phyloP scores from a whole-genome alignment of 2,797 vertebrate genomes.

The Parauchenoglanis ngamensis region DNA sequence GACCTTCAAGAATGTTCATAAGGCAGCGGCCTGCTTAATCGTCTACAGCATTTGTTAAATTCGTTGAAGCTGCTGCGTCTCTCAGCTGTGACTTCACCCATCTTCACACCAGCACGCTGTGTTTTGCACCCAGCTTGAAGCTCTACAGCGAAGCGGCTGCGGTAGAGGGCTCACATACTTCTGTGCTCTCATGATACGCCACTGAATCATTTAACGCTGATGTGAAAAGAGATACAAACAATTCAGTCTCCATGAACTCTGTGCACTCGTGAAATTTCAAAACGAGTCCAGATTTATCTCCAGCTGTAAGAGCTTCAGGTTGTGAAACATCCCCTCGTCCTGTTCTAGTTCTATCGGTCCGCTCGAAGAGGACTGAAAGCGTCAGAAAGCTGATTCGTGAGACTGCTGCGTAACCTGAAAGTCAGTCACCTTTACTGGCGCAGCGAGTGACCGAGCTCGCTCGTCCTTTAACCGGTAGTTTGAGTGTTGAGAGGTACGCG shows the following conservation, averaged over 20 bases:
- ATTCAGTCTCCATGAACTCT: background rate
- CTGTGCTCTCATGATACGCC: background rate
- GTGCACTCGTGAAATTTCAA: background rate
- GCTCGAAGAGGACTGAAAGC: background rate
- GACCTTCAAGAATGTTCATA: background rate
- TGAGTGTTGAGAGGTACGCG: background rate
- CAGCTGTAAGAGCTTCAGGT: background rate
- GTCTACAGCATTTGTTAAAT: background rate
- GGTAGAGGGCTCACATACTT: background rate
- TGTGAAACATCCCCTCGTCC: background rate
- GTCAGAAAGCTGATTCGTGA: conserved; percentile 37
- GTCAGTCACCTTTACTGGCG: conserved; percentile 37
- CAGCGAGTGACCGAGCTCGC: conserved; percentile 7
- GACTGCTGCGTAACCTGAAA: conserved; percentile 41
- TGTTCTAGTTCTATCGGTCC: background rate
- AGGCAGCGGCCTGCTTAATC: background rate
- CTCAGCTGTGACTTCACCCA: background rate
- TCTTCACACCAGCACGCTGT: background rate
- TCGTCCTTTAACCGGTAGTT: background rate
- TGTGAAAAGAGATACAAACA: too few relatives aligned
- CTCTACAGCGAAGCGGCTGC: background rate
- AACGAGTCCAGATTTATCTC: background rate
- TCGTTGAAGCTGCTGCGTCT: background rate
- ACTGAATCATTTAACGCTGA: background rate
- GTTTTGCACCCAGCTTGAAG: background rate